A percentile compares a stretch with the other conserved stretches of the same genome.
Evolutionary conservation across 2,113 vertebrate genomes (phyloP).

Genomic region (Periophthalmus modestus): DNA sequence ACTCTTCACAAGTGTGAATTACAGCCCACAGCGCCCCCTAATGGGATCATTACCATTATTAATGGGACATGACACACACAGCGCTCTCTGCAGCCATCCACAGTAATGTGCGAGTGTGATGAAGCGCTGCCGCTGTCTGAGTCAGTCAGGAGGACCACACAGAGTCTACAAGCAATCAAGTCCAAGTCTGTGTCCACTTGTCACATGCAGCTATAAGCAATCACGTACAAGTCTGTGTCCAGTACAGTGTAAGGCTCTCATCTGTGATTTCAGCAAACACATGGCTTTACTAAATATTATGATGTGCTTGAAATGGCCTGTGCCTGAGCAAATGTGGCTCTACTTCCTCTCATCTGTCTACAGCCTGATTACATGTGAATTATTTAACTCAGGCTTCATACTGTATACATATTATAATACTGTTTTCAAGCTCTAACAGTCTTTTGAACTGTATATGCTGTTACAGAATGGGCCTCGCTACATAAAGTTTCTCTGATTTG

Average conservation of each 20-base stretch:
- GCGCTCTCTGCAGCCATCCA: slow-evolving; percentile 41
- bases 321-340: slow-evolving; percentile 31
- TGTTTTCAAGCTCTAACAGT: neutral
- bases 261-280: slow-evolving; percentile 50
- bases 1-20: slow-evolving; percentile 65
- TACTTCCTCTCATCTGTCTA: slow-evolving; percentile 23
- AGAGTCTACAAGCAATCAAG: no score
- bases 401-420: neutral
- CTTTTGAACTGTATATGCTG: neutral
- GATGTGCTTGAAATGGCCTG: slow-evolving; percentile 47
- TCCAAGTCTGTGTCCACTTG: no score
- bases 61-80: slow-evolving; percentile 74
- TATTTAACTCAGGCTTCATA: slow-evolving; percentile 19
- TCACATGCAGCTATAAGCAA: slow-evolving; percentile 17
- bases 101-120: slow-evolving; percentile 61
- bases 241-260: slow-evolving; percentile 39
- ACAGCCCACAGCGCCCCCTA: slow-evolving; percentile 51
- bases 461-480: neutral
- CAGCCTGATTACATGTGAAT: slow-evolving; percentile 54
- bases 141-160: slow-evolving; percentile 54
- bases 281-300: slow-evolving; percentile 46
- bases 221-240: slow-evolving; percentile 56
- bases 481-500: neutral
- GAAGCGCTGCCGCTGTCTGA: slow-evolving; percentile 42
- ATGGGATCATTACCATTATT: slow-evolving; percentile 76